Percentiles rank a stretch among this genome's conserved stretches.
phyloP scores from a whole-genome alignment of 2,113 vertebrate species.

The Festucalex cinctus region DNA sequence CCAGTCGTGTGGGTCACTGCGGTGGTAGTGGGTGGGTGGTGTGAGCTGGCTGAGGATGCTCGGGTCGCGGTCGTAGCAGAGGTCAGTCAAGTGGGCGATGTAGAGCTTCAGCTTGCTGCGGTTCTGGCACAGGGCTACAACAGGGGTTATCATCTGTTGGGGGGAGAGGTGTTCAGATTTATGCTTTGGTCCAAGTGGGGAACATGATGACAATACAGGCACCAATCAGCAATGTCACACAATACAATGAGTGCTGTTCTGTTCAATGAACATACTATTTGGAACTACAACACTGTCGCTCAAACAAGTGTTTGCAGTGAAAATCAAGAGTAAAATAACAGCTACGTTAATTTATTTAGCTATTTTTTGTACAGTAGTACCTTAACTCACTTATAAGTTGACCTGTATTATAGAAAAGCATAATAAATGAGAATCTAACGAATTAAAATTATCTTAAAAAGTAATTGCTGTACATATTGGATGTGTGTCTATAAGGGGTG shows the following conservation, averaged over 20 bases:
- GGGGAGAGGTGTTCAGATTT: neutral
- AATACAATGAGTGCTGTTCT: too few relatives aligned
- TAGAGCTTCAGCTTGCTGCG: slow-evolving; percentile 96
- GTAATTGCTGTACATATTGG: too few relatives aligned
- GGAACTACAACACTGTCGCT: too few relatives aligned
- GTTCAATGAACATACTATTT: too few relatives aligned
- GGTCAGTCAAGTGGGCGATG: slow-evolving; percentile 91
- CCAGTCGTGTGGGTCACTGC: slow-evolving; percentile 81
- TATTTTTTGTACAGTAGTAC: neutral
- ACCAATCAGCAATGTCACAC: too few relatives aligned
- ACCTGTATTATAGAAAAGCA: too few relatives aligned
- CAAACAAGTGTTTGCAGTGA: too few relatives aligned
- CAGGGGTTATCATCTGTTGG: slow-evolving; percentile 88
- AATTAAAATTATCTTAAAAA: too few relatives aligned
- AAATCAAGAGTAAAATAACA: too few relatives aligned
- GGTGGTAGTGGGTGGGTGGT: slow-evolving; percentile 85
- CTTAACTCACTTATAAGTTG: neutral
- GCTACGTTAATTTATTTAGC: too few relatives aligned
- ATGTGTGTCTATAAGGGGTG: too few relatives aligned
- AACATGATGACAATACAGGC: neutral
- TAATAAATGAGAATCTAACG: too few relatives aligned
- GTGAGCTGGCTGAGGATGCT: slow-evolving; percentile 86
- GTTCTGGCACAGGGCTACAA: slow-evolving; percentile 92
- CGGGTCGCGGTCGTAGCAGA: slow-evolving; percentile 90
- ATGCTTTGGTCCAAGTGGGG: neutral